Evolutionary conservation across 2,797 vertebrate species (phyloP), one percentile per base, ranked within the genome.

Genomic region (Sebastes minor): DNA sequence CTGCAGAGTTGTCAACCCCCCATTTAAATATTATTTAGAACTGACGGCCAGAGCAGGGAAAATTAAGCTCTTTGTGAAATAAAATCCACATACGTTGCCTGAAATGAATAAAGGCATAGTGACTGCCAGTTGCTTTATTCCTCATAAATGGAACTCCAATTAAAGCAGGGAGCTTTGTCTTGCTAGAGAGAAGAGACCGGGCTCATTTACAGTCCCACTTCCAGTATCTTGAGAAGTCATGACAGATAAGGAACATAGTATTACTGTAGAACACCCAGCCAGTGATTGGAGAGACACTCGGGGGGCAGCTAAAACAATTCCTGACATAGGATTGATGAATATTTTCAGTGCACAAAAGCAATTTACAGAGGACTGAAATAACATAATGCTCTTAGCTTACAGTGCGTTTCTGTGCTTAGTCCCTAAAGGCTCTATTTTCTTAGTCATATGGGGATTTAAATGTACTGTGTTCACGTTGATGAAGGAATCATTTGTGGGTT

Each of bases 101-200:
- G 57, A 75, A 66, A 74, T 76, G 80, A 89, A 89, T 90, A 93
- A 90, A 92, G 79, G 76, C 86, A 71, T 10, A 55, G 76, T 77
- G 82, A 82, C 84, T 86, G 85, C 85, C 81, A 85, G 65, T 90
- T 89, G 72, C 89, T 91, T 93, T 93, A 80, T 89, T 90, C 81
- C 62, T 71, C 57, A 76, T 82, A 86, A 91, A 85, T 83, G 57
- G 81, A 82, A 82, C 82, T 86, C 91, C 92, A 94, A 91, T 96
- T 95, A 95, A 92, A 89, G 67, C 71, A 55, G 52, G 71, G 74
- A 86, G 78, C 86, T 94, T 92, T 94, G 90, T 94, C 83, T 91
- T 81, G 35, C 76, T 76, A 82, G 70, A 80, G 59, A 89, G 82
- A 67, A 63, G 79, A 90, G 86, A 63, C 82, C 42, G 35, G 85